phyloP scores from a whole-genome alignment of 2,888 invertebrate genomes.

The Aphelenchoides bicaudatus region DNA sequence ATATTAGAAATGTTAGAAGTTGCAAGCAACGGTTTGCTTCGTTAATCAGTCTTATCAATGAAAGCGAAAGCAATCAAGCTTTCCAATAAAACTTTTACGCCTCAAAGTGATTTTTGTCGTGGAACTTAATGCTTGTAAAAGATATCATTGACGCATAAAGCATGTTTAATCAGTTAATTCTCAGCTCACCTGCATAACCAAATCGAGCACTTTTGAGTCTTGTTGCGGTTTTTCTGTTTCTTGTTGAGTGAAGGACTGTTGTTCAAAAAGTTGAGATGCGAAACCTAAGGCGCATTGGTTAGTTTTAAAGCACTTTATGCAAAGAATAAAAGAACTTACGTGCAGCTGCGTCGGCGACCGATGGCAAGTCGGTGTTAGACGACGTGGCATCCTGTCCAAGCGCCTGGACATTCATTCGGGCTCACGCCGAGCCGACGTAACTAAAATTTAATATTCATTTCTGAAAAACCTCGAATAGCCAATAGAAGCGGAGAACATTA shows the following conservation, averaged over 20 bases:
- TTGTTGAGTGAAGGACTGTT: background rate
- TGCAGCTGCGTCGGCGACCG: conserved; percentile 4
- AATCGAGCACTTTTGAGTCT: conserved; percentile 15
- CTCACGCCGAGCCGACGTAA: too few relatives aligned
- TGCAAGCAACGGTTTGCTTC: too few relatives aligned
- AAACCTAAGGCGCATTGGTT: background rate
- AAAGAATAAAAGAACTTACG: too few relatives aligned
- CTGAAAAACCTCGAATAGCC: too few relatives aligned
- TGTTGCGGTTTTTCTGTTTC: conserved; percentile 8
- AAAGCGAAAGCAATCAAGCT: too few relatives aligned
- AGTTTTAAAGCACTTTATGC: background rate
- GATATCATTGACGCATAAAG: too few relatives aligned
- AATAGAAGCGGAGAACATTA: too few relatives aligned
- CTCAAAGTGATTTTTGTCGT: too few relatives aligned
- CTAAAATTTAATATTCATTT: too few relatives aligned
- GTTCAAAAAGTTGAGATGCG: background rate
- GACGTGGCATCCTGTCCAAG: background rate
- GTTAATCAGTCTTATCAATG: too few relatives aligned
- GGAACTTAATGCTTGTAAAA: too few relatives aligned
- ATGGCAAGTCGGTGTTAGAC: background rate
- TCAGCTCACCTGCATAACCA: conserved; percentile 20
- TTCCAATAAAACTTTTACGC: too few relatives aligned
- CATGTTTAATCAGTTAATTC: background rate
- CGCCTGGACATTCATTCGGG: background rate
- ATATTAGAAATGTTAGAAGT: background rate